A percentile compares a stretch with the other conserved stretches of the same genome.
phyloP scores from a whole-genome alignment of 2,888 invertebrate genomes.

The Glaucopsyche alexis region DNA sequence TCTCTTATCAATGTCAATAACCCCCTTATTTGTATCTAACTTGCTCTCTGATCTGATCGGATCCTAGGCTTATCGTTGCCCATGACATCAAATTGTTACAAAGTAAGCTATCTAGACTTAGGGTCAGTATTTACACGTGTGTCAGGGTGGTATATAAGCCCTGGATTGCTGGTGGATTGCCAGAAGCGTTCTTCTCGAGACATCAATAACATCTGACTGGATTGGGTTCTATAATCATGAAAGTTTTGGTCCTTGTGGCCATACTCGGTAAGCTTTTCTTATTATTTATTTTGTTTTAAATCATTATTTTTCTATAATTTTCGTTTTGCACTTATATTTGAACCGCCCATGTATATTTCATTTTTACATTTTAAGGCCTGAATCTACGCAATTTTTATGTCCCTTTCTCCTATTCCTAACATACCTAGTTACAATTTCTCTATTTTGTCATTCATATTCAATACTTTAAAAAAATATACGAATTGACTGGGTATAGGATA shows the following conservation, averaged over 20 bases:
- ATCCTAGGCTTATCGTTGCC: slow-evolving; percentile 28
- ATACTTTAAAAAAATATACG: too few relatives aligned
- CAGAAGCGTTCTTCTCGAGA: slow-evolving; percentile 64
- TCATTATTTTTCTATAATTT: not conserved
- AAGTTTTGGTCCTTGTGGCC: slow-evolving; percentile 65
- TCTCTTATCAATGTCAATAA: slow-evolving; percentile 24
- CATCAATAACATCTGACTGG: slow-evolving; percentile 43
- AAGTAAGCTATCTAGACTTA: slow-evolving; percentile 41
- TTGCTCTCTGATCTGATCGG: slow-evolving; percentile 25
- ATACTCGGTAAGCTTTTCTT: slow-evolving; percentile 60
- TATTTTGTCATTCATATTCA: too few relatives aligned
- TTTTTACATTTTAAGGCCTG: not conserved
- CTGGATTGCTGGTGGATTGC: not conserved
- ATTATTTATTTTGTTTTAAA: not conserved
- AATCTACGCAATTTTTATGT: not conserved
- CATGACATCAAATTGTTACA: slow-evolving; percentile 37
- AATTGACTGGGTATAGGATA: too few relatives aligned
- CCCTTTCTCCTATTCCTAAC: not conserved
- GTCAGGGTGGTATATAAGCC: slow-evolving; percentile 56
- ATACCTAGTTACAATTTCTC: not conserved
- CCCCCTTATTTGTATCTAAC: slow-evolving; percentile 4
- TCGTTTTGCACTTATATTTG: not conserved
- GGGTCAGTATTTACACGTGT: slow-evolving; percentile 52
- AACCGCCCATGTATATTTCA: not conserved
- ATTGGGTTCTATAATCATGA: slow-evolving; percentile 51